Base-by-base conservation (phyloP, 2,888 invertebrate species). In the Teleiodes luculella region DNA sequence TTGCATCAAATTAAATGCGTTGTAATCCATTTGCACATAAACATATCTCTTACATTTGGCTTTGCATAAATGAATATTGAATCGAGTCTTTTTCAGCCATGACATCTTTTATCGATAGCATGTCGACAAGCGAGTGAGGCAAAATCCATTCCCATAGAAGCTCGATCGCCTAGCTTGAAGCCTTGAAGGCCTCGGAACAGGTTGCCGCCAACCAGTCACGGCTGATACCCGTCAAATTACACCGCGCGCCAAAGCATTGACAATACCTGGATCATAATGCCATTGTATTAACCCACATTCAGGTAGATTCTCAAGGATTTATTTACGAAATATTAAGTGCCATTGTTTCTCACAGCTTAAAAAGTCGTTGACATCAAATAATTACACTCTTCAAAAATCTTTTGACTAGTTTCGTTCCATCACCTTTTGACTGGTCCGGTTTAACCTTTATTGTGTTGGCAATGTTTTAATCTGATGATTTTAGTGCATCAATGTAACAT, bases 81-180 rank as follows among this genome's bases (percentile, higher is more conserved):
- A 43, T 46, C 31, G 24, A 46, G 46, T 16, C 13, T 24, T 20
- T 8, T 46, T 31, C 30, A 46, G 46, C 46, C 46, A 31, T 46
- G 46, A 46, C 30, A 49, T 49, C 36, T 33, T 52, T 43, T 43
- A 52, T 50, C 45, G 45, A 30, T 35, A 39, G 52, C 50, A 47
- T 52, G 52, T 41, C 52, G 52, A 39, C 55, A 52, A 24, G 45
- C 53, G 37, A 49, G 39, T 52, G 36, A 57, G 45, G 46, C 49
- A 36, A 59, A 61, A 61, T 52, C 48, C 56, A 58, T 59, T 61
- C 59, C 54, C 59, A 59, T 61, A 56, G 56, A 57, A 57, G 52
- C 60, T 53, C 51, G 57, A 62, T 49, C 55, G 59, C 53, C 53
- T 60, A 58, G 52, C 30, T 54, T 52, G 61, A 59, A 62, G 59